Conservation (phyloP, 2,113 vertebrate species). For the Galemys pyrenaicus region DNA sequence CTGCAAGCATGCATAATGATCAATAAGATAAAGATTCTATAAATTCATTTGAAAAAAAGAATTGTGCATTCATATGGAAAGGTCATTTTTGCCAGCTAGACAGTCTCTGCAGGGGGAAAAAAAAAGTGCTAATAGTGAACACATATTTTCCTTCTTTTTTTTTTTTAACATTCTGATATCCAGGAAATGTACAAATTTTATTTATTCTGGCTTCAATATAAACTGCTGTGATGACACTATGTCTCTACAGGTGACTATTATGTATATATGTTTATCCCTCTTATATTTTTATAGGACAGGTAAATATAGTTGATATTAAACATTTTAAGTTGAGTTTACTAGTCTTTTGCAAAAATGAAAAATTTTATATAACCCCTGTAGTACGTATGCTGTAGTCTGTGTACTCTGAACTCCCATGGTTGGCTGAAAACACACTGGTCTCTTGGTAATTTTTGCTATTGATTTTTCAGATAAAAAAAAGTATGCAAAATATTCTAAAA, state of each 20-base stretch:
- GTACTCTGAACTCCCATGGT: background rate
- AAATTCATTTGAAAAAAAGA: slow-evolving; percentile 57
- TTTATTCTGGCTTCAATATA: background rate
- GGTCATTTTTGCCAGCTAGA: slow-evolving; percentile 48
- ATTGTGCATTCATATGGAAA: slow-evolving; percentile 61
- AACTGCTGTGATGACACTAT: background rate
- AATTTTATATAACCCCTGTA: background rate
- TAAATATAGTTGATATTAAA: background rate
- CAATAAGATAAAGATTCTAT: slow-evolving; percentile 74
- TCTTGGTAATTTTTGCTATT: background rate
- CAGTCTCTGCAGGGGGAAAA: background rate
- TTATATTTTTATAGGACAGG: background rate
- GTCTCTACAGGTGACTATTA: background rate
- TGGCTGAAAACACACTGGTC: background rate
- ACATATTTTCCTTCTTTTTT: slow-evolving; percentile 9
- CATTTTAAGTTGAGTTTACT: background rate
- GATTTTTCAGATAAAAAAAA: background rate
- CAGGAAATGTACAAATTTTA: background rate
- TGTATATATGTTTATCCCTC: background rate
- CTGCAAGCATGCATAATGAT: slow-evolving; percentile 70
- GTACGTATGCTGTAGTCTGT: background rate
- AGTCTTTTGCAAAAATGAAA: background rate
- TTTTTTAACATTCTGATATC: background rate
- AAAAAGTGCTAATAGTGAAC: slow-evolving; percentile 33
- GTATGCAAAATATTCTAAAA: background rate